Base-by-base conservation (phyloP, 64 coral and sea anemone species). In the Montipora efflorescens region DNA sequence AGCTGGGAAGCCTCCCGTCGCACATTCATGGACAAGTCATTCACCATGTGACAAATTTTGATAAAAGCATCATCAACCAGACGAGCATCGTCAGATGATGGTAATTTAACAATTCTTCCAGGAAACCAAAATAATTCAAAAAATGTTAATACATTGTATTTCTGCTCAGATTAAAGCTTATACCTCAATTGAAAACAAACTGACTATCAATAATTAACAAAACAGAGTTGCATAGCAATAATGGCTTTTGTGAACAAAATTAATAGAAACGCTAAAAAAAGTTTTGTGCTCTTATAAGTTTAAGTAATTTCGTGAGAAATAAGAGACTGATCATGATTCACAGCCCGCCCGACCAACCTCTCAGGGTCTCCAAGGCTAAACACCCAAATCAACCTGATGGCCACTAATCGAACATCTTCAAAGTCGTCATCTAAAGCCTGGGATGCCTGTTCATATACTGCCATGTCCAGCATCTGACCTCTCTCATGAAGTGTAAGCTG, bases 21-120 rank as follows among this genome's bases (percentile, higher is more conserved):
- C 36, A 98, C 97, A 64, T 93, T 95, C 97, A 98, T 98, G 3
- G 94, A 96, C 71, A 98, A 83, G 62, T 98, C 97, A 81, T 95
- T 98, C 28, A 98, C 94, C 97, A 98, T 98, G n/a, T 96, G 87
- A 79, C 97, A 98, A 78, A 98, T 98, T 44, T 95, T 93, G 47
- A 98, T 95, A 87, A 98, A 98, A 2, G 94, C 97, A 92, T 98
- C 97, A 58, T 98, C 97, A 14, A 98, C 79, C 20, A 94, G 79
- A 10, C 97, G 87, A 15, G 79, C 88, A 21, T 98, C 97, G 86
- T 96, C 97, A 46, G 91, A 94, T 25, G 94, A 87, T 16, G 91
- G 88, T 61, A 95, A 89, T 16, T 80, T 80, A 2, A 98, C 94
- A 84, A 61, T 77, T 79, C 97, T 98, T 14, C 12, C n/a, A 19